Percentiles rank a stretch among this genome's conserved stretches.
Evolutionary conservation across 2,113 vertebrate species (phyloP).

Genomic region (Mionectes macconnelli): DNA sequence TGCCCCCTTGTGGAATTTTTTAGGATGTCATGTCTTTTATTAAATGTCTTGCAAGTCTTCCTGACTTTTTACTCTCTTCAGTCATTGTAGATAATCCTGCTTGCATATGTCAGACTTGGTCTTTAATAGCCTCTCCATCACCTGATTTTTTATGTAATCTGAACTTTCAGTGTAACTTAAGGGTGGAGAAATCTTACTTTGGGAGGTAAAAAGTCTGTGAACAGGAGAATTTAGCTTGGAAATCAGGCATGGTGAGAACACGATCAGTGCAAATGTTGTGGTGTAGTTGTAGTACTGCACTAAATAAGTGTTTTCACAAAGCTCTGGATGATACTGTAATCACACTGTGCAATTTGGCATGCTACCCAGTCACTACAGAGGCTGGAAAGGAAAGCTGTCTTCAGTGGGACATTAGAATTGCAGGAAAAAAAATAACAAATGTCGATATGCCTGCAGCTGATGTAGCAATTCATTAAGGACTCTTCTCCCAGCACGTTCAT

Average conservation of each 20-base stretch:
- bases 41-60: not conserved
- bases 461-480: not conserved
- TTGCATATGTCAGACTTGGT: not conserved
- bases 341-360: not conserved
- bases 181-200: not conserved
- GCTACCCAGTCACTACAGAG: not conserved
- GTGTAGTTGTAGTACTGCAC: not conserved
- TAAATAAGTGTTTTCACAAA: not conserved
- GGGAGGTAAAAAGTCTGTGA: not conserved
- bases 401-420: not conserved
- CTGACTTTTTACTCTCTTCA: not conserved
- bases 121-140: not conserved
- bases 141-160: not conserved
- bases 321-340: not conserved
- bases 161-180: not conserved
- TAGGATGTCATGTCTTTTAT: not conserved
- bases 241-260: fast-evolving
- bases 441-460: not conserved
- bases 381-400: not conserved
- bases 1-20: constrained; percentile 57
- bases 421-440: not conserved
- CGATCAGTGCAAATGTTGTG: not conserved
- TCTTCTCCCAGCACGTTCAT: not conserved
- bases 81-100: not conserved
- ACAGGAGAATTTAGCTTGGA: not conserved